These are phyloP conservation scores for Panulirus ornatus DNA, from an alignment of 1,140 invertebrate species.

Conservation along the genomic window DNA sequence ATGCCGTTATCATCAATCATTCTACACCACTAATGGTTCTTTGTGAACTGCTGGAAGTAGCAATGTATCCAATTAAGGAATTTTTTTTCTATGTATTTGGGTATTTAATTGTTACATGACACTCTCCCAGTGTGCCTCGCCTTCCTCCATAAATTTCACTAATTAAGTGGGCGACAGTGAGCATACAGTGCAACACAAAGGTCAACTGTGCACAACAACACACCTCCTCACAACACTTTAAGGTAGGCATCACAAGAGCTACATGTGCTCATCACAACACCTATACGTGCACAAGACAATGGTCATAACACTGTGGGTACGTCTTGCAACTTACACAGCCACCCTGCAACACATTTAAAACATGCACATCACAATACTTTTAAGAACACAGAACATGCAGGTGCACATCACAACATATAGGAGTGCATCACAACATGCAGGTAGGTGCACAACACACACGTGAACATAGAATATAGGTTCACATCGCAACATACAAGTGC, in stretches of 20 bases:
- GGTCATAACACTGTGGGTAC: no score
- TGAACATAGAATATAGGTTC: no score
- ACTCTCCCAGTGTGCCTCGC: constrained; percentile 30
- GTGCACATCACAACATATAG: background rate
- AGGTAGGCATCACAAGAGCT: background rate
- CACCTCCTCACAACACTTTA: no score
- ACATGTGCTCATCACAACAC: no score
- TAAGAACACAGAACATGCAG: background rate
- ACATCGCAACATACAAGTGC: background rate
- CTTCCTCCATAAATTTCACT: constrained; percentile 41
- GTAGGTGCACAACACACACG: no score
- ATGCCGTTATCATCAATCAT: background rate
- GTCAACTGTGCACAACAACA: background rate
- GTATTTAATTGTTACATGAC: constrained; percentile 53
- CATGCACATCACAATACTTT: background rate
- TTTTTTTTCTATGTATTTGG: constrained; percentile 37
- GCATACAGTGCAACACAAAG: background rate
- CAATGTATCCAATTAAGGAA: constrained; percentile 37
- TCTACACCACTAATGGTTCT: background rate
- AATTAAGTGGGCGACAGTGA: no score
- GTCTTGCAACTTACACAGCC: no score
- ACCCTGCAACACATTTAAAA: no score
- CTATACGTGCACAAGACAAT: no score
- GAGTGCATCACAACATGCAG: no score
- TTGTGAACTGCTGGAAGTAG: background rate